Evolutionary conservation across 37 sponge, comb jelly and placozoan species (phyloP).

Genomic region (Haliclona indistincta): DNA sequence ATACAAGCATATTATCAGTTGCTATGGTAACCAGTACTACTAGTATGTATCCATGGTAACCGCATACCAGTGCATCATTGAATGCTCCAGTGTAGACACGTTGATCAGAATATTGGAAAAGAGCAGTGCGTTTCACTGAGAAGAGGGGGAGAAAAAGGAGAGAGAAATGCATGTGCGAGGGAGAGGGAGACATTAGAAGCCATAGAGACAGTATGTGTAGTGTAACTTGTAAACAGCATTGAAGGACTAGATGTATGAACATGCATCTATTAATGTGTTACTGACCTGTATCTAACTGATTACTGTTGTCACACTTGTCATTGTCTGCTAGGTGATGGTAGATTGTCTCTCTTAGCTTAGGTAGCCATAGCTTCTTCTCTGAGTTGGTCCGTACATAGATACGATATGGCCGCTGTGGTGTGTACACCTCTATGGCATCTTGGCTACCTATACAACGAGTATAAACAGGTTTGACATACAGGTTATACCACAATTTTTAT

Average conservation of each 20-base stretch:
- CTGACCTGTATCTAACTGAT: conserved; percentile 1
- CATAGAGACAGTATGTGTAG: no score
- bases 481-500: no score
- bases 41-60: background rate
- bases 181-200: no score
- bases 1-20: background rate
- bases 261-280: background rate
- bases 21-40: background rate
- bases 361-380: conserved; percentile 93
- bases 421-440: conserved; percentile 90
- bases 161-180: background rate
- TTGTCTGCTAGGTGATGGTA: conserved; percentile 34
- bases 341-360: conserved; percentile 73
- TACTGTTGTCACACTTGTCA: conserved; percentile 2
- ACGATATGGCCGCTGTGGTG: conserved; percentile 88
- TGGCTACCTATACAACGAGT: conserved; percentile 59
- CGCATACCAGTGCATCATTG: conserved; percentile 53
- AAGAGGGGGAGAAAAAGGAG: background rate
- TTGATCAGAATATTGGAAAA: conserved; percentile 59
- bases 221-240: no score
- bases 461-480: no score
- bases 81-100: conserved; percentile 68
- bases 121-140: conserved; percentile 38
- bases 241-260: background rate
- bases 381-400: conserved; percentile 74